These are phyloP conservation scores for Ianthella basta DNA, from an alignment of 37 sponge, comb jelly and placozoan genomes.

Conservation along the genomic window DNA sequence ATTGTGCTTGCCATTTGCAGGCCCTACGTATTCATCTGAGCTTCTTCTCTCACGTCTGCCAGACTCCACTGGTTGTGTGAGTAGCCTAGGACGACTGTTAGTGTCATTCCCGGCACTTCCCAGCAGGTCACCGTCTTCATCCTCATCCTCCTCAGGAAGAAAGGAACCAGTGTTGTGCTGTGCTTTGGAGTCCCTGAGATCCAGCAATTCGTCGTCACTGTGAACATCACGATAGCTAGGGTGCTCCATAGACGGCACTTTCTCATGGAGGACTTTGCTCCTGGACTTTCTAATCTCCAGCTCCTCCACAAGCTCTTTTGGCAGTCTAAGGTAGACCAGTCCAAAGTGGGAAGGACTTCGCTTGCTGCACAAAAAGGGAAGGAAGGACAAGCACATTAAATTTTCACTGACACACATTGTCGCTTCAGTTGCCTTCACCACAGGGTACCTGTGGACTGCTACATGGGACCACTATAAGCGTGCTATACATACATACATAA, in stretches of 20 bases:
- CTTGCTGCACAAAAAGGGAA: constrained; percentile 37
- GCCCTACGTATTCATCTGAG: too few relatives aligned
- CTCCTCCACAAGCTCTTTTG: constrained; percentile 30
- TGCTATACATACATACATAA: constrained; percentile 43
- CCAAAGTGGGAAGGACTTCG: constrained; percentile 58
- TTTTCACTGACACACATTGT: constrained; percentile 46
- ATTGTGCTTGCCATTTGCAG: too few relatives aligned
- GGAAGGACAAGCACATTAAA: neutral
- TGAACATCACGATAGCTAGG: neutral
- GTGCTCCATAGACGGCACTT: neutral
- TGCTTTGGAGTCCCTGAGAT: neutral
- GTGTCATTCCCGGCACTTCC: too few relatives aligned
- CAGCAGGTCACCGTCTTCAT: too few relatives aligned
- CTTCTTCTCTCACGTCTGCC: too few relatives aligned
- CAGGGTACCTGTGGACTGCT: too few relatives aligned
- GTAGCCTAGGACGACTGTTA: too few relatives aligned
- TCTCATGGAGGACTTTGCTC: constrained; percentile 12
- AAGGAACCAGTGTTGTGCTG: too few relatives aligned
- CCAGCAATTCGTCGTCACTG: constrained; percentile 25
- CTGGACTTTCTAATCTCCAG: neutral
- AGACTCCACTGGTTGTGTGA: too few relatives aligned
- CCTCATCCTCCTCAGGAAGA: too few relatives aligned
- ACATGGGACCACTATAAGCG: too few relatives aligned
- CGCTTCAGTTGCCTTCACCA: too few relatives aligned
- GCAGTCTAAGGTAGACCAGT: constrained; percentile 53